Conservation (phyloP, 2,113 vertebrate species). For the Ammospiza nelsoni region DNA sequence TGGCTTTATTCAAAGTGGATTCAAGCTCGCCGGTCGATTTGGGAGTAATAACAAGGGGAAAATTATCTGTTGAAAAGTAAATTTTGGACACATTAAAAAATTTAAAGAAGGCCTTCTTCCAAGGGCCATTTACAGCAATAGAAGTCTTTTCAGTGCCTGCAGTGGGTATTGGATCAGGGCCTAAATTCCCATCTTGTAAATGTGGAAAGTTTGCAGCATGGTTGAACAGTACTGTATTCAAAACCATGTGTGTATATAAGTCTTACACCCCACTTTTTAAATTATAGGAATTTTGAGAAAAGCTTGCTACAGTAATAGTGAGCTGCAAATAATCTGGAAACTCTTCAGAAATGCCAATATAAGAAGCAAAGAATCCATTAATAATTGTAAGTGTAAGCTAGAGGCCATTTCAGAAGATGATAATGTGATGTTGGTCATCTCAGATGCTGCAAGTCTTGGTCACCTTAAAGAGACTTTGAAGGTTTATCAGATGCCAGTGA, state of each 20-base stretch:
- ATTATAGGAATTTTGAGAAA: conserved; percentile 57
- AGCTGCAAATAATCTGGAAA: conserved; percentile 48
- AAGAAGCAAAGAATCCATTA: conserved; percentile 31
- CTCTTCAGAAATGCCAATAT: conserved; percentile 46
- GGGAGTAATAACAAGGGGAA: conserved; percentile 38
- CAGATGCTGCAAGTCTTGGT: conserved; percentile 13
- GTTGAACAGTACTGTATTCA: conserved; percentile 42
- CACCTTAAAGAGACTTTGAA: conserved; percentile 44
- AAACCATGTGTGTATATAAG: background rate
- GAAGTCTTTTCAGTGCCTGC: conserved; percentile 59
- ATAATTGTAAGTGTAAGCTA: conserved; percentile 18
- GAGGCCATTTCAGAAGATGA: conserved; percentile 1
- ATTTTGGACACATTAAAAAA: conserved; percentile 33
- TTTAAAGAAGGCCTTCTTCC: conserved; percentile 45
- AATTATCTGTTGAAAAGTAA: conserved; percentile 60
- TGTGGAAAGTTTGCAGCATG: conserved; percentile 49
- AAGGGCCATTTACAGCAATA: conserved; percentile 43
- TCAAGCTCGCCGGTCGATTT: background rate
- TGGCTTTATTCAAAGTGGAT: conserved; percentile 31
- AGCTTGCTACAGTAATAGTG: conserved; percentile 16
- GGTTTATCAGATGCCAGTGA: conserved; percentile 36
- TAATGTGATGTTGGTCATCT: conserved; percentile 16
- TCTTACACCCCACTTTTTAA: conserved; percentile 51
- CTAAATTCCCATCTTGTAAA: conserved; percentile 66
- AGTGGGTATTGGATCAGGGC: conserved; percentile 53